Conservation (phyloP, 1,140 invertebrate genomes). For the Aphelenchoides fujianensis region DNA sequence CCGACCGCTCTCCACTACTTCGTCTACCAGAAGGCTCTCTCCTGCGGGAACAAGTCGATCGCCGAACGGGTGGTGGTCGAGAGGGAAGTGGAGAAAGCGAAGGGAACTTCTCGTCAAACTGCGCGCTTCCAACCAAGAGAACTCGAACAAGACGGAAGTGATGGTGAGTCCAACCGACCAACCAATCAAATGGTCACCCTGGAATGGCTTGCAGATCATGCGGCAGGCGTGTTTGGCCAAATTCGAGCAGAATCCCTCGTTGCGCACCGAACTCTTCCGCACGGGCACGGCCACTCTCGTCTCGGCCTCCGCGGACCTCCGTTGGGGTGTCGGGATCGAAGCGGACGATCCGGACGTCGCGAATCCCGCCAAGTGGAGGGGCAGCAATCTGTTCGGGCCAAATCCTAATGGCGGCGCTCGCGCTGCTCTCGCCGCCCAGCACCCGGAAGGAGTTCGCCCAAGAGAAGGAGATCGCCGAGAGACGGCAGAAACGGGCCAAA, state of each 20-base stretch:
- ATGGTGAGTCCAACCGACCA: background rate
- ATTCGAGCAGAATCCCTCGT: slow-evolving; percentile 1
- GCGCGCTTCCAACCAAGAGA: background rate
- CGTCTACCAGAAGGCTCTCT: slow-evolving; percentile 17
- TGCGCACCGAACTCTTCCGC: slow-evolving; percentile 12
- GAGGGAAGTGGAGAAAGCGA: background rate
- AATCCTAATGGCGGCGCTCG: slow-evolving; percentile 9
- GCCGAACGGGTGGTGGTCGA: background rate
- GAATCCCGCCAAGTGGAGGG: slow-evolving; percentile 11
- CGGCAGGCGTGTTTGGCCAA: slow-evolving; percentile 4
- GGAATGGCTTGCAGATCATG: slow-evolving; percentile 8
- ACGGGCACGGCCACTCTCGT: slow-evolving; percentile 14
- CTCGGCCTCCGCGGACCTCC: background rate
- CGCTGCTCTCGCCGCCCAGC: slow-evolving; percentile 11
- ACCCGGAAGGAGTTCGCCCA: slow-evolving; percentile 1
- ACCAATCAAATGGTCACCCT: background rate
- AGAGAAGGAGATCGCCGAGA: background rate
- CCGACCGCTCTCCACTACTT: slow-evolving; percentile 1
- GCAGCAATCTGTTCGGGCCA: slow-evolving; percentile 10
- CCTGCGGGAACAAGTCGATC: background rate
- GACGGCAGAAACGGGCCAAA: background rate
- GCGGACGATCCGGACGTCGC: slow-evolving; percentile 8
- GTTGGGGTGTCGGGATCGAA: slow-evolving; percentile 6
- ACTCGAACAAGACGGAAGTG: slow-evolving; percentile 8
- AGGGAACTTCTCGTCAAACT: background rate